phyloP scores from a whole-genome alignment of 2,113 vertebrate species.

The Cryptomyrus ogoouensis region DNA sequence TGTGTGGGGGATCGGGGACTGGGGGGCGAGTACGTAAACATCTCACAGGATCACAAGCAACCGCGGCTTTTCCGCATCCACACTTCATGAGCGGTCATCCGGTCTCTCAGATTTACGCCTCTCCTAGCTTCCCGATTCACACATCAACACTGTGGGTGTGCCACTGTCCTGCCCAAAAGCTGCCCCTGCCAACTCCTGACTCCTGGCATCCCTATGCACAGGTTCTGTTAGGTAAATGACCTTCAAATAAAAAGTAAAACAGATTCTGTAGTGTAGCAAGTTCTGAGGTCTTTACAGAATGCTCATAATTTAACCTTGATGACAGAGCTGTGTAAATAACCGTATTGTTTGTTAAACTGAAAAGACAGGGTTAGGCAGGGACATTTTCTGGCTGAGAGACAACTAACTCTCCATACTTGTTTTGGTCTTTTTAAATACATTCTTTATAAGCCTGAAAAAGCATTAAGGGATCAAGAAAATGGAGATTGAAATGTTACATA shows the following conservation, averaged over 20 bases:
- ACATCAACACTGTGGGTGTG: not conserved
- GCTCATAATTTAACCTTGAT: not conserved
- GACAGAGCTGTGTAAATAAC: not conserved
- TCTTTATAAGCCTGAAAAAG: not conserved
- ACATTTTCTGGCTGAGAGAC: not conserved
- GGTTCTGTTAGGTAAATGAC: not conserved
- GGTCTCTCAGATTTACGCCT: not conserved
- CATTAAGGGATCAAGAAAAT: not conserved
- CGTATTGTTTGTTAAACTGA: not conserved
- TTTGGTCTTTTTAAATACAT: not conserved
- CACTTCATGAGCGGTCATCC: not conserved
- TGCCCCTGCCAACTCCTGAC: not conserved
- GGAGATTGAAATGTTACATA: not conserved
- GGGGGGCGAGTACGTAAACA: not conserved
- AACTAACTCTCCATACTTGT: not conserved
- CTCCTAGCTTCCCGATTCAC: not conserved
- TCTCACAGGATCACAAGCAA: not conserved
- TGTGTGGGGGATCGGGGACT: not conserved
- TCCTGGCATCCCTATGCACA: not conserved
- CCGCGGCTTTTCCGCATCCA: not conserved
- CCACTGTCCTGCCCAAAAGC: not conserved
- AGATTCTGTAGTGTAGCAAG: not conserved
- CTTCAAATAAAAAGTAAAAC: not conserved
- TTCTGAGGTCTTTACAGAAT: not conserved
- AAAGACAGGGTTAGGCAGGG: not conserved